These are phyloP conservation scores for Amitus sp. DNA, from an alignment of 2,888 invertebrate genomes.

Conservation along the genomic window DNA sequence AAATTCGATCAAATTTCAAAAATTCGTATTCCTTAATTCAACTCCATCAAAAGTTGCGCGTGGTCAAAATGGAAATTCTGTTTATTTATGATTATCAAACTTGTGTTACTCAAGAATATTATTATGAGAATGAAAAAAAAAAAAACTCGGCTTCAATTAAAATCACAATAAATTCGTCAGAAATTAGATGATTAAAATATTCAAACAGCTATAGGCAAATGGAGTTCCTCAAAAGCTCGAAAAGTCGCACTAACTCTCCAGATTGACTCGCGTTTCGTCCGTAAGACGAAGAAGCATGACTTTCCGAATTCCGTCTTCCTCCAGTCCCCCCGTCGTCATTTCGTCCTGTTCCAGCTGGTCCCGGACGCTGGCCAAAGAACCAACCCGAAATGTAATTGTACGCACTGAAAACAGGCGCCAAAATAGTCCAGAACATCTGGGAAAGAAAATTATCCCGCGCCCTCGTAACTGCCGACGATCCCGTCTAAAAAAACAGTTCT, in stretches of 20 bases:
- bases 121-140: too few relatives aligned
- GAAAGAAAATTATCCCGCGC: slow-evolving; percentile 66
- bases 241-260: slow-evolving; percentile 44
- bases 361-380: slow-evolving; percentile 58
- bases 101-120: too few relatives aligned
- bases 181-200: too few relatives aligned
- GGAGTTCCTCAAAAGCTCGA: too few relatives aligned
- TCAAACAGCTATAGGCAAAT: too few relatives aligned
- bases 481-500: slow-evolving; percentile 42
- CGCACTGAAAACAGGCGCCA: slow-evolving; percentile 71
- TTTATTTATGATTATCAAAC: too few relatives aligned
- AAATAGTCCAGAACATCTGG: slow-evolving; percentile 70
- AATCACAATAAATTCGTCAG: too few relatives aligned
- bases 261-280: slow-evolving; percentile 47
- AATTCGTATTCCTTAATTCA: too few relatives aligned
- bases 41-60: too few relatives aligned
- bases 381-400: slow-evolving; percentile 68
- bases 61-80: too few relatives aligned
- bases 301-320: slow-evolving; percentile 4
- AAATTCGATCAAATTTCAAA: neutral
- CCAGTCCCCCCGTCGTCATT: slow-evolving; percentile 13
- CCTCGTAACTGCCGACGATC: slow-evolving; percentile 52
- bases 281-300: slow-evolving; percentile 39
- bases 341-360: slow-evolving; percentile 2
- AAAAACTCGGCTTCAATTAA: too few relatives aligned